Base-by-base conservation (phyloP, 2,797 vertebrate species). In the Rhynchotus rufescens region DNA sequence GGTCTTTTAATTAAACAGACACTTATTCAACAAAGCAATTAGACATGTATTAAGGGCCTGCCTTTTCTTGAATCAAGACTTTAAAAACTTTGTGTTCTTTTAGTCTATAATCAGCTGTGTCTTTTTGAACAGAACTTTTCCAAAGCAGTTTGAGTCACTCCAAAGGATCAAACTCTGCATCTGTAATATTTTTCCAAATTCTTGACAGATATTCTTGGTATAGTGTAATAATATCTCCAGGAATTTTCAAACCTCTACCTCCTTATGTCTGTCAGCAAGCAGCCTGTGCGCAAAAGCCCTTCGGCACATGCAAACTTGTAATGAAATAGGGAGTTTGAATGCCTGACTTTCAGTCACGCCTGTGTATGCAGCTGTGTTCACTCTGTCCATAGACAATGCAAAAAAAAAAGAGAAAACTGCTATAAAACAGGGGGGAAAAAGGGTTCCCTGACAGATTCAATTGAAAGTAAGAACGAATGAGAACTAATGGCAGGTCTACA, bases 181-280 rank as follows among this genome's bases (percentile, higher is more conserved):
- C 72, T 95, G 80, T 30, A 59, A 68, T 47, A 96, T 94, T 96
- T 92, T 68, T 94, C 45, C 90, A 91, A 80, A 92, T 83, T 59
- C 16, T 44, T 93, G 78, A 80, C 79, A 93, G 94, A 96, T 95
- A 97, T 88, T 96, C 95, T 94, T 84, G 88, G 84, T 79, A 66
- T 82, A 92, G 86, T 84, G 94, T 95, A 97, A 96, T 66, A 96
- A 92, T 87, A 96, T 86, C 95, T 95, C 78, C 89, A 93, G 60
- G 92, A 97, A 95, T 97, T 96, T 94, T 81, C 84, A 90, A 87
- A 69, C 64, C 79, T 76, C 71, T 92, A 62, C 47, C 75, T 96
- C 89, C 80, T 66, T 36, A 36, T 52, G 89, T 97, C 95, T 97
- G 92, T 95, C 95, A 93, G 40, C 84, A 95, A 92, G 80, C 36